Conservation (phyloP, 2,113 vertebrate species). For the Cyrtonyx montezumae region DNA sequence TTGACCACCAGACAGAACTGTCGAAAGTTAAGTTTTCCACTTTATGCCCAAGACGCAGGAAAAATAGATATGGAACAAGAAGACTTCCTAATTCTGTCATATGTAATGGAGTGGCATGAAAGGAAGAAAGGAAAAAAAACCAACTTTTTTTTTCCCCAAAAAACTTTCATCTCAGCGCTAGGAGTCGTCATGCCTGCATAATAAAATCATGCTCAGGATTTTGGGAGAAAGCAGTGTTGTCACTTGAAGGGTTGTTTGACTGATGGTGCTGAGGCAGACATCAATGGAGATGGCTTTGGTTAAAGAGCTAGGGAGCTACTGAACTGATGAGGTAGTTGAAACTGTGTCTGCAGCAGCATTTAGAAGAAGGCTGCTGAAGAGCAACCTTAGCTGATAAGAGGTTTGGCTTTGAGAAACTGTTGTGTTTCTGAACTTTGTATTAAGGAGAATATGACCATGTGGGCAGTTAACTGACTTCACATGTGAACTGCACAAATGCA, state of each 20-base stretch:
- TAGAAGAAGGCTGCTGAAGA: not conserved
- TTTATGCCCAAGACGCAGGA: not conserved
- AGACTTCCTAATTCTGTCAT: not conserved
- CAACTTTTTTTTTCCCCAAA: too few species aligned
- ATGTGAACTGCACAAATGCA: not conserved
- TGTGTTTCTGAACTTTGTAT: not conserved
- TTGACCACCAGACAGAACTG: not conserved
- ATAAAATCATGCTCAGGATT: not conserved
- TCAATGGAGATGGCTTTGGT: not conserved
- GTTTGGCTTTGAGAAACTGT: not conserved
- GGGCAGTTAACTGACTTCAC: not conserved
- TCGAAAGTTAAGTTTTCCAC: not conserved
- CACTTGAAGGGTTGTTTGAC: not conserved
- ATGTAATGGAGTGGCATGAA: not conserved
- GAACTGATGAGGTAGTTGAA: not conserved
- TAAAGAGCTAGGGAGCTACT: not conserved
- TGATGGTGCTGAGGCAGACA: not conserved
- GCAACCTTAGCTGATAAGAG: fast-evolving
- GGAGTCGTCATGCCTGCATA: not conserved
- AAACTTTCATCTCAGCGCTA: not conserved
- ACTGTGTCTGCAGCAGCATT: not conserved
- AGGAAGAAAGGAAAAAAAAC: not conserved
- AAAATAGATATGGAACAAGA: not conserved
- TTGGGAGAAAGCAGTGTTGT: not conserved
- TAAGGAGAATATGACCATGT: fast-evolving